Base-by-base conservation (phyloP, 2,797 vertebrate genomes). In the Stomatorhinus walkeri region DNA sequence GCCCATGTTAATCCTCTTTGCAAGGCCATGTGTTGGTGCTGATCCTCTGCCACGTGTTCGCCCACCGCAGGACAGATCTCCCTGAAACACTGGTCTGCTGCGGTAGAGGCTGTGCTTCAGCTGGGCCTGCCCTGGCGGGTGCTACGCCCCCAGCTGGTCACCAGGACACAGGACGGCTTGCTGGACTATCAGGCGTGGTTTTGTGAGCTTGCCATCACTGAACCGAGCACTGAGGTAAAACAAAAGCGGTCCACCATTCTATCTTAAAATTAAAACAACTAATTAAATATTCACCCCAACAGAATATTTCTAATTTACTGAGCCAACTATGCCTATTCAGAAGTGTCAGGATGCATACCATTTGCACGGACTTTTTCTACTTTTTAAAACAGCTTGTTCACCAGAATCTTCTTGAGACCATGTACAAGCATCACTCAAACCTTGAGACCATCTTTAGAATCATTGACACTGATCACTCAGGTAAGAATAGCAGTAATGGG, bases 401-500 rank as follows among this genome's bases (percentile, higher is more conserved):
- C 84, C 95, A 96, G 0, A 97, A 96, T 90, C 94, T 99, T 90
- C 93, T 99, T 90, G 97, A 99, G 94, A 97, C 95, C 0, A 96
- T 99, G 91, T 99, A 99, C 92, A 96, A 96, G 87, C 97, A 98
- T 92, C 95, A 97, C 90, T 97, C 97, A 87, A 97, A 98, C 91
- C 92, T 99, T 91, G 97, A 99, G 93, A 98, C 97, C 56, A 97
- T 99, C 93, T 99, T 99, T 94, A 95, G 96, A 87, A 97, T 98
- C 90, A 98, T 99, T 90, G 98, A 99, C 93, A 96, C 93, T 12
- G 98, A 99, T 91, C 95, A 97, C 88, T 99, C 98, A 92, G 98
- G 98, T 98, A 93, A 95, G 94, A 72, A 79, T 88, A 8, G 52
- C 1, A 5, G 22, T 16, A 7, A 56, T 40, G 16, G 54, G 6